A percentile compares a stretch with the other conserved stretches of the same genome.
phyloP scores from a whole-genome alignment of 1,140 invertebrate genomes.

The Anagrus nilaparvatae region DNA sequence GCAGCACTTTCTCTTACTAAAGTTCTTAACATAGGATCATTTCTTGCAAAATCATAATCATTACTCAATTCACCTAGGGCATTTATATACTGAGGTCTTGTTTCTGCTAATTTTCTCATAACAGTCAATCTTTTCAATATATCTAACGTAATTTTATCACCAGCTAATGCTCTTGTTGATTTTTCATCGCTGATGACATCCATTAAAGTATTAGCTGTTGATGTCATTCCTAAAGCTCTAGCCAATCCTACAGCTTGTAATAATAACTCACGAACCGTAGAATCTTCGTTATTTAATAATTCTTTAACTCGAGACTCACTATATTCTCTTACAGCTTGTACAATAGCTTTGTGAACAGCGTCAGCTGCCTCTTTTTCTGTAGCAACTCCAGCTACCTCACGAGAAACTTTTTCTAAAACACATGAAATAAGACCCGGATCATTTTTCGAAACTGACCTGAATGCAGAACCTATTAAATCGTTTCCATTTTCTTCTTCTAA shows the following conservation, averaged over 20 bases:
- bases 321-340: conserved; percentile 48
- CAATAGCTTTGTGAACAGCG: conserved; percentile 51
- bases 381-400: conserved; percentile 43
- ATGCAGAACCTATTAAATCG: conserved; percentile 45
- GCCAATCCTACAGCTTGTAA: conserved; percentile 61
- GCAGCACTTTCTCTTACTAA: conserved; percentile 60
- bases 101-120: conserved; percentile 60
- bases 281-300: conserved; percentile 43
- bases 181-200: conserved; percentile 50
- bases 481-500: conserved; percentile 46
- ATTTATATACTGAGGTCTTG: conserved; percentile 48
- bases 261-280: conserved; percentile 43
- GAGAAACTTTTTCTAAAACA: conserved; percentile 46
- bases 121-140: conserved; percentile 61
- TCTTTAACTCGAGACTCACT: conserved; percentile 46
- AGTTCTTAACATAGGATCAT: conserved; percentile 55
- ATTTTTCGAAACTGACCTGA: conserved; percentile 47
- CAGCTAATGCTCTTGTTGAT: conserved; percentile 46
- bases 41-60: conserved; percentile 54
- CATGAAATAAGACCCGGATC: conserved; percentile 44
- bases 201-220: conserved; percentile 48
- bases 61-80: conserved; percentile 48
- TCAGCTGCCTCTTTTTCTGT: conserved; percentile 52
- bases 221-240: conserved; percentile 55
- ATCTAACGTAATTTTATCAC: conserved; percentile 51